Conservation (phyloP, 2,797 vertebrate genomes). For the Macropodus opercularis region DNA sequence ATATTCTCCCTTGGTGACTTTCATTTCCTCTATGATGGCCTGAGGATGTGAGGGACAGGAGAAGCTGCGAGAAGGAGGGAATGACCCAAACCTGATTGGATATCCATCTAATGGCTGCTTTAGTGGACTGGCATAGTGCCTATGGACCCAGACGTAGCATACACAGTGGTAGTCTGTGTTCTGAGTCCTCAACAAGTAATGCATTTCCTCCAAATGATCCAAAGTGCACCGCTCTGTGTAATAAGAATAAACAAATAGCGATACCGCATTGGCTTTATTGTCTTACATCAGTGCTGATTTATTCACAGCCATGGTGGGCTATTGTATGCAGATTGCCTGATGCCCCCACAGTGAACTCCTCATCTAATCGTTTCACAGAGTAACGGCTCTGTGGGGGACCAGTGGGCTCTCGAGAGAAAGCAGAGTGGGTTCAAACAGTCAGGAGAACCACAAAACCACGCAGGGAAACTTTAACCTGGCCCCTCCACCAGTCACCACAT, state of each 20-base stretch:
- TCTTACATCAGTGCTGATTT: conserved; percentile 71
- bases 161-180: conserved; percentile 12
- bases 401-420: conserved; percentile 45
- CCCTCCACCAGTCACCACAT: conserved; percentile 20
- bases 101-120: conserved; percentile 67
- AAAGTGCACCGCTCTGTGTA: conserved; percentile 38
- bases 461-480: conserved; percentile 33
- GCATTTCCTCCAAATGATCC: conserved; percentile 54
- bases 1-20: conserved; percentile 65
- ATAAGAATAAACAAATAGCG: conserved; percentile 71
- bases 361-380: conserved; percentile 62
- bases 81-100: conserved; percentile 64
- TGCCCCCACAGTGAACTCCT: conserved; percentile 70
- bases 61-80: conserved; percentile 48
- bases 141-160: conserved; percentile 53
- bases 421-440: conserved; percentile 69
- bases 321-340: conserved; percentile 74
- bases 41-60: conserved; percentile 46
- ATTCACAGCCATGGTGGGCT: conserved; percentile 52
- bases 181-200: conserved; percentile 49
- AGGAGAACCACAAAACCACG: conserved; percentile 40
- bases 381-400: conserved; percentile 34
- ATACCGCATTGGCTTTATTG: conserved; percentile 65
- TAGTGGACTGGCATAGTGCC: conserved; percentile 57
- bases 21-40: conserved; percentile 69